A percentile compares a stretch with the other conserved stretches of the same genome.
These are phyloP conservation scores for Patella pellucida DNA, from an alignment of 2,888 invertebrate species.

Conservation along the genomic window DNA sequence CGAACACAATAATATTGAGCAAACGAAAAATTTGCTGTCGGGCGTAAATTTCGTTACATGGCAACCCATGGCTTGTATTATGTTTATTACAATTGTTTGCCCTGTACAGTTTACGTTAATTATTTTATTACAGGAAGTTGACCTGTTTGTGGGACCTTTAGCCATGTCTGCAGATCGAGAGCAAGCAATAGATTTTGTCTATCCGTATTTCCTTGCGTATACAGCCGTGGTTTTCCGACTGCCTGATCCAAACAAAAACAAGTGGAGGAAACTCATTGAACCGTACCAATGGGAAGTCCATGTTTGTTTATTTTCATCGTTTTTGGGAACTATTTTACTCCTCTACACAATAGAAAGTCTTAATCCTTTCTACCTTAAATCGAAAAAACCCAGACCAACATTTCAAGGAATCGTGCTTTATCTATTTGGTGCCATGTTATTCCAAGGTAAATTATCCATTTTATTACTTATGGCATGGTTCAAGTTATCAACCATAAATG, in stretches of 20 bases:
- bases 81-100: not conserved
- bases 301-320: conserved; percentile 38
- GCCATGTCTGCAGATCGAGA: conserved; percentile 92
- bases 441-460: conserved; percentile 80
- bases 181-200: conserved; percentile 89
- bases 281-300: conserved; percentile 51
- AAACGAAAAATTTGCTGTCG: no score
- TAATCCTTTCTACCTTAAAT: conserved; percentile 44
- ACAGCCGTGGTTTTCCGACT: conserved; percentile 47
- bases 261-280: conserved; percentile 51
- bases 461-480: no score
- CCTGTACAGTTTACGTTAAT: not conserved
- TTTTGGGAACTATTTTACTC: conserved; percentile 40
- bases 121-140: conserved; percentile 78
- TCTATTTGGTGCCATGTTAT: conserved; percentile 89
- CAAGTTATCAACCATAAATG: no score
- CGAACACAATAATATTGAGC: no score
- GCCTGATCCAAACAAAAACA: conserved; percentile 41
- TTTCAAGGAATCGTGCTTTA: conserved; percentile 72
- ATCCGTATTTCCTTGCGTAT: conserved; percentile 76
- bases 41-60: no score
- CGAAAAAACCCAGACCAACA: not conserved
- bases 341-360: conserved; percentile 45
- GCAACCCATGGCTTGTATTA: no score
- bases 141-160: conserved; percentile 84